phyloP scores from a whole-genome alignment of 2,797 vertebrate species.

The Erithacus rubecula region DNA sequence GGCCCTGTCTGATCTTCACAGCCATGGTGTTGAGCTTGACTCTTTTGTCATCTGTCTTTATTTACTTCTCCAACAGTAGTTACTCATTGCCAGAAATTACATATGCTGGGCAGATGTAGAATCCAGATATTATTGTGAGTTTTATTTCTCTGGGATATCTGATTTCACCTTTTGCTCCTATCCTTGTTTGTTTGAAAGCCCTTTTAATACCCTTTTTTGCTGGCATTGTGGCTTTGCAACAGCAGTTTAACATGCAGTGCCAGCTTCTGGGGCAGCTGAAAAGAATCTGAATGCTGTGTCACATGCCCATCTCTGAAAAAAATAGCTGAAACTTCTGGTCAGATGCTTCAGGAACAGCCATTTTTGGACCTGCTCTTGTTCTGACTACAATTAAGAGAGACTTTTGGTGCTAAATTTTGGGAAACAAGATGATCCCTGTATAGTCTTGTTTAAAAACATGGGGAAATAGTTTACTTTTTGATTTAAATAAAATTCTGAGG shows the following conservation, averaged over 20 bases:
- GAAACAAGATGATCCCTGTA: not conserved
- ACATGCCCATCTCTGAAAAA: not conserved
- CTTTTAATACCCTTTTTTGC: not conserved
- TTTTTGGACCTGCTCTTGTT: not conserved
- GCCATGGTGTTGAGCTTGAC: not conserved
- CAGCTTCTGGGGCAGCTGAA: not conserved
- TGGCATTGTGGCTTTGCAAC: not conserved
- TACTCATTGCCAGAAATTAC: constrained; percentile 55
- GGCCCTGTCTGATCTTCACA: constrained; percentile 25
- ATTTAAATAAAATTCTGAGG: not conserved
- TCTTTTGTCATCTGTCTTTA: constrained; percentile 42
- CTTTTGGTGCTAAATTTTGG: not conserved
- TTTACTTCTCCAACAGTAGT: constrained; percentile 33
- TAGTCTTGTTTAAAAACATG: not conserved
- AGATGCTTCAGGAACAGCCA: not conserved
- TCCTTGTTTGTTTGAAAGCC: not conserved
- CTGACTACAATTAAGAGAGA: not conserved
- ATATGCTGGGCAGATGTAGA: constrained; percentile 53
- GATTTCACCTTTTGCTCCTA: constrained; percentile 22
- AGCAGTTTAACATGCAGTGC: not conserved
- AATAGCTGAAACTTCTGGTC: not conserved
- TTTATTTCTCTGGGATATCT: constrained; percentile 28
- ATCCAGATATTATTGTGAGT: constrained; percentile 33
- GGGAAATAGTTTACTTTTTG: not conserved
- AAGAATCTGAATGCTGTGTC: not conserved